phyloP scores from a whole-genome alignment of 2,113 vertebrate species.

The Pygoscelis antarcticus region DNA sequence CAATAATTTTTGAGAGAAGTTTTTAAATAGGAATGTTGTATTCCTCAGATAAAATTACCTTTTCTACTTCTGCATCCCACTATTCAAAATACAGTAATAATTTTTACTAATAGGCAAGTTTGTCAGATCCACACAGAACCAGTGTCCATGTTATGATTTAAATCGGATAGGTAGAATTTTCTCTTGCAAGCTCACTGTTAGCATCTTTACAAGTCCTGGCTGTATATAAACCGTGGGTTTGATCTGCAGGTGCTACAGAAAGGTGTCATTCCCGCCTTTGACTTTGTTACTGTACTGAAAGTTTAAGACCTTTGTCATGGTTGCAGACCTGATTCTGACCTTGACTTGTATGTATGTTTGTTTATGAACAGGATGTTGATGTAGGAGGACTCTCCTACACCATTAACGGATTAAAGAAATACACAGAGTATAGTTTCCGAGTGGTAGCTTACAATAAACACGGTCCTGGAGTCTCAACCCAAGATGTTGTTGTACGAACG shows the following conservation, averaged over 20 bases:
- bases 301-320: background rate
- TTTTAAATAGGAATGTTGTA: background rate
- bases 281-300: background rate
- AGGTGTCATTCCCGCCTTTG: no score
- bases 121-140: background rate
- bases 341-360: background rate
- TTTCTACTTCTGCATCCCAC: background rate
- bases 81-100: background rate
- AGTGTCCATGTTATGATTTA: background rate
- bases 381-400: conserved; percentile 83
- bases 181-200: background rate
- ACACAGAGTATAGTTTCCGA: conserved; percentile 91
- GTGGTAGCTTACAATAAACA: conserved; percentile 97
- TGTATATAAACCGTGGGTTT: background rate
- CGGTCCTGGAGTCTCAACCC: conserved; percentile 92
- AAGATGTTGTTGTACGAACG: conserved; percentile 85
- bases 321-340: background rate
- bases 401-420: conserved; percentile 88
- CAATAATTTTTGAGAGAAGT: background rate
- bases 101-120: background rate
- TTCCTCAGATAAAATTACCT: background rate
- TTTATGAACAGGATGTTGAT: conserved; percentile 84
- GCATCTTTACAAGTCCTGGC: background rate
- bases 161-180: background rate
- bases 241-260: background rate